Base-by-base conservation (phyloP, 2,797 vertebrate genomes). In the Pempheris klunzingeri region DNA sequence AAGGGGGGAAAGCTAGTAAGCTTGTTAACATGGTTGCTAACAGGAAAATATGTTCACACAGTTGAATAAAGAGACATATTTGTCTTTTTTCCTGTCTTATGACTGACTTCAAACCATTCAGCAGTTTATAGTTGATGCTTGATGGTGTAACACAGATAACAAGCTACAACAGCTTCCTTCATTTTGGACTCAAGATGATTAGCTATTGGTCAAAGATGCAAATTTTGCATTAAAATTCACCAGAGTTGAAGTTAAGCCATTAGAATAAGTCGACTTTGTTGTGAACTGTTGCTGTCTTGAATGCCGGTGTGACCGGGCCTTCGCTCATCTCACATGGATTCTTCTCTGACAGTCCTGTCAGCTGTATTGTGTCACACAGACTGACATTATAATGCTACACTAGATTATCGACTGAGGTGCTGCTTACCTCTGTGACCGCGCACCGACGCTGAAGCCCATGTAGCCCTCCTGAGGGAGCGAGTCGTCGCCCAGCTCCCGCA, bases 381-480 rank as follows among this genome's bases (percentile, higher is more conserved):
- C n/a, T n/a, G n/a, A n/a, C n/a, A n/a, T n/a, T n/a, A n/a, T n/a
- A n/a, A n/a, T n/a, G n/a, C n/a, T n/a, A n/a, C n/a, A n/a, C n/a
- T n/a, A n/a, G 30, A 30, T 28, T 13, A 14, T 7, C 2, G 22
- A n/a, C 28, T 1, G 71, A 4, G 11, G 8, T 30, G 36, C 8
- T 12, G 70, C 87, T 83, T 96, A 99, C 98, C 98, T 99, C 90
- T 98, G 97, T 0, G 98, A 99, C 13, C 98, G 97, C 0, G 96
- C 97, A 11, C 98, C 98, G 0, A 99, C 95, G 55, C 98, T 99
- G 74, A 99, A 99, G 89, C 98, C 98, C 96, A 99, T 95, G 88
- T 99, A 99, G 54, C 98, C 98, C 80, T 99, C 98, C 24, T 97
- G 97, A 15, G 98, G 98, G 58, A 99, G 93, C 2, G 98, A 99